These are phyloP conservation scores for Microtus agrestis DNA, from an alignment of 2,797 vertebrate genomes.

Conservation along the genomic window DNA sequence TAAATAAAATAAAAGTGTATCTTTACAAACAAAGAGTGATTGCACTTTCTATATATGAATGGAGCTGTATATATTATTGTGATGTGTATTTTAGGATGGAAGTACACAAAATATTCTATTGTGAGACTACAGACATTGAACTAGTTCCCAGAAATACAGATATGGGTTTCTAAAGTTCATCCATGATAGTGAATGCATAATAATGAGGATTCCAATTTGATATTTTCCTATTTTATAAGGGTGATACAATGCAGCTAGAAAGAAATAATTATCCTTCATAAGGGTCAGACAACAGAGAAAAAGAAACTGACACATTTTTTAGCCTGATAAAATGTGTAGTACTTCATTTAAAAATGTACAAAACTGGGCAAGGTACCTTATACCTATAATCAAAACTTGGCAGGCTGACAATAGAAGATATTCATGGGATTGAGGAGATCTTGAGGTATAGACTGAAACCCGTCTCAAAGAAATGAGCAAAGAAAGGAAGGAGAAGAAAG, in stretches of 20 bases:
- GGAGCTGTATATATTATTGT: background rate
- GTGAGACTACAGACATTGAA: constrained; percentile 12
- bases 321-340: background rate
- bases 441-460: background rate
- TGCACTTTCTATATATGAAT: background rate
- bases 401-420: background rate
- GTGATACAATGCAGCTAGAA: background rate
- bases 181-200: background rate
- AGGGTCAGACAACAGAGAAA: background rate
- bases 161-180: constrained; percentile 15
- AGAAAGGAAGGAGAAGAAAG: background rate
- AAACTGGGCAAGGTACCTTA: no score
- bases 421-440: no score
- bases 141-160: constrained; percentile 46
- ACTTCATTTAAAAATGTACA: background rate
- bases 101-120: constrained; percentile 5
- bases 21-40: background rate
- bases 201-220: background rate
- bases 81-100: constrained; percentile 5
- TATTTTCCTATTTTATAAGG: background rate
- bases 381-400: background rate
- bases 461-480: background rate
- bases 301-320: background rate
- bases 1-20: background rate
- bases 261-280: background rate